Conservation (phyloP, 2,888 invertebrate genomes). For the Chesias legatella region DNA sequence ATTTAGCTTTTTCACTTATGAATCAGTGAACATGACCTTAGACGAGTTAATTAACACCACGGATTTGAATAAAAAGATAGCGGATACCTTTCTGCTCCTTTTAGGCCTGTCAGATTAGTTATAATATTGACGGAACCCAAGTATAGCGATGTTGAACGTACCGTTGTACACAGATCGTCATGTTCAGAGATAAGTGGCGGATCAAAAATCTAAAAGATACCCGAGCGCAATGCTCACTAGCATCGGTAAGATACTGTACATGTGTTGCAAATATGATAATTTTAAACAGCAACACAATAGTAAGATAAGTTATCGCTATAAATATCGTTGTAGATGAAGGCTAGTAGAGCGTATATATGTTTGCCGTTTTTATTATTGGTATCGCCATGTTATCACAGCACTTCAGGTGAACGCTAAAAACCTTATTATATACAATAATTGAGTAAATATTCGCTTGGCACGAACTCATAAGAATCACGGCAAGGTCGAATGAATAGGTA, state of each 20-base stretch:
- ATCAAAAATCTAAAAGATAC: no score
- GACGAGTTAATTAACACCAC: no score
- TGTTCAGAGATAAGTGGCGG: no score
- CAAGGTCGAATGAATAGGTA: slow-evolving; percentile 44
- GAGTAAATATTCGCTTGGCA: slow-evolving; percentile 27
- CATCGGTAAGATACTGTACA: neutral
- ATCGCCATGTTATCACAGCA: slow-evolving; percentile 34
- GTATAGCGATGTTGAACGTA: no score
- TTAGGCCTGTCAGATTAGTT: no score
- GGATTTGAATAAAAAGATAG: no score
- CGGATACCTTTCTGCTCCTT: no score
- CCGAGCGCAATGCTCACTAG: neutral
- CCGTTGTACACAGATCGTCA: no score
- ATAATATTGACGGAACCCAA: no score
- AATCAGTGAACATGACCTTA: no score
- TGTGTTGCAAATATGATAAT: slow-evolving; percentile 26
- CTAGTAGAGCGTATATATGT: slow-evolving; percentile 32
- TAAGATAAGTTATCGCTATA: slow-evolving; percentile 41
- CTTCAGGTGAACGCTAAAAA: slow-evolving; percentile 19
- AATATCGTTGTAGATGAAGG: slow-evolving; percentile 34
- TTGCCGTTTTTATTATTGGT: slow-evolving; percentile 38
- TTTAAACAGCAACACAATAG: slow-evolving; percentile 33
- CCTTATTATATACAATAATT: slow-evolving; percentile 17
- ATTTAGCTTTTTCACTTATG: no score
- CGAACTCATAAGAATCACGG: slow-evolving; percentile 26